These are phyloP conservation scores for Metaphire vulgaris DNA, from an alignment of 1,140 invertebrate species.

Conservation along the genomic window DNA sequence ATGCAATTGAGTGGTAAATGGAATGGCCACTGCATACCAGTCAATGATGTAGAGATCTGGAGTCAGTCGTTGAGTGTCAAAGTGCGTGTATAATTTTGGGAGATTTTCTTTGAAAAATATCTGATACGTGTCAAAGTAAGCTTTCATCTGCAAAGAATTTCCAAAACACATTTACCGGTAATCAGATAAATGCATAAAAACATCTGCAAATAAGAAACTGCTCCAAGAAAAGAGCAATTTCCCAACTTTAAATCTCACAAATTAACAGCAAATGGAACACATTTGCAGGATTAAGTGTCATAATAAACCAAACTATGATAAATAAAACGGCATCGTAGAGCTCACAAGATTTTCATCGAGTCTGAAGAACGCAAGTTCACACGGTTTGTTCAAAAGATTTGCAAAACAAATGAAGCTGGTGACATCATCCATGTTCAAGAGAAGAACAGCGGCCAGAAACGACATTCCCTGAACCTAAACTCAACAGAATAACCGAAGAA, in stretches of 20 bases:
- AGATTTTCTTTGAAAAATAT: slow-evolving; percentile 67
- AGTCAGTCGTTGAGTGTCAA: slow-evolving; percentile 61
- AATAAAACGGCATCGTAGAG: no score
- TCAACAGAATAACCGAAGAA: no score
- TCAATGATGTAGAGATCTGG: slow-evolving; percentile 81
- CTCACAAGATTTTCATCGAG: slow-evolving; percentile 38
- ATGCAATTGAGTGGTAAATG: no score
- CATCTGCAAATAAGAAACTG: no score
- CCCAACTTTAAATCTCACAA: no score
- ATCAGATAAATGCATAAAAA: no score
- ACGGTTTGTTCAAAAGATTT: slow-evolving; percentile 67
- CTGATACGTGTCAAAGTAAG: slow-evolving; percentile 72
- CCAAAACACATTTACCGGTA: no score
- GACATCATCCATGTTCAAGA: slow-evolving; percentile 76
- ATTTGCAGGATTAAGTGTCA: no score
- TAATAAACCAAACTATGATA: no score
- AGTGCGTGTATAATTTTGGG: slow-evolving; percentile 64
- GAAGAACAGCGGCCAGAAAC: slow-evolving; percentile 77
- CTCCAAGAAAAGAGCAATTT: no score
- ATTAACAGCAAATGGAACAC: no score
- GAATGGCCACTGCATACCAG: no score
- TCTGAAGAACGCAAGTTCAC: slow-evolving; percentile 49
- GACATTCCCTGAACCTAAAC: slow-evolving; percentile 79
- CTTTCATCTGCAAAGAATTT: slow-evolving; percentile 66
- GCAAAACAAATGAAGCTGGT: slow-evolving; percentile 81